These are phyloP conservation scores for Saxidomus purpurata DNA, from an alignment of 1,140 invertebrate species.

Conservation along the genomic window DNA sequence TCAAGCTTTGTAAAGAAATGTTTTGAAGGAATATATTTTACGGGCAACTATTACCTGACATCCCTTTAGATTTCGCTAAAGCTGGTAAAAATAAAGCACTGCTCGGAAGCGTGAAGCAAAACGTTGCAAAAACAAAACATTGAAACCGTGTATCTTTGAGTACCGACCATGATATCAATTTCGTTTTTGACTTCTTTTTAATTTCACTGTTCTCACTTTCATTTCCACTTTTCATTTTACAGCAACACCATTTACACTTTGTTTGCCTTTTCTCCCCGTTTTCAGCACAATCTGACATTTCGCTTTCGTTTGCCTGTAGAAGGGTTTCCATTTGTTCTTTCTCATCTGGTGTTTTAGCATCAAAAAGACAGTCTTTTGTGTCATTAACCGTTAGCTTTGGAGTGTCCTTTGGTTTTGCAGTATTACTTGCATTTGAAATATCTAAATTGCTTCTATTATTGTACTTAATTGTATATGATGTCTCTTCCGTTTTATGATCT, in stretches of 20 bases:
- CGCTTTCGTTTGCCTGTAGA: neutral
- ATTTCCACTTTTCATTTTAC: neutral
- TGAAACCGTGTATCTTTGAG: conserved; percentile 48
- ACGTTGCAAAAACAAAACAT: conserved; percentile 48
- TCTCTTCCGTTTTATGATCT: no score
- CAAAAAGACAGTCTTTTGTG: no score
- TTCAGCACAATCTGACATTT: neutral
- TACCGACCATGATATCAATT: conserved; percentile 50
- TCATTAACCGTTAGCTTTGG: no score
- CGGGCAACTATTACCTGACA: conserved; percentile 41
- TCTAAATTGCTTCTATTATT: no score
- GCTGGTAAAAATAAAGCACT: conserved; percentile 43
- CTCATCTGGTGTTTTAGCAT: neutral
- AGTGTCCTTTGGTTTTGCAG: no score
- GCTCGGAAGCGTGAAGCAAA: conserved; percentile 52
- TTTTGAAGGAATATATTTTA: no score
- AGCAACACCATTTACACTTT: neutral
- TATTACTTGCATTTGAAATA: no score
- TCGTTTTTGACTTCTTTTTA: conserved; percentile 36
- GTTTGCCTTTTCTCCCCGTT: neutral
- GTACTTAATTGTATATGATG: no score
- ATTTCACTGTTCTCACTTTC: neutral
- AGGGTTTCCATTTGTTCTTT: neutral
- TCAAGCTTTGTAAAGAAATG: no score
- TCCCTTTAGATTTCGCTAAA: conserved; percentile 48